Evolutionary conservation across 1,140 invertebrate genomes (phyloP), one percentile per base, ranked within the genome.

Genomic region (Bombus turneri): DNA sequence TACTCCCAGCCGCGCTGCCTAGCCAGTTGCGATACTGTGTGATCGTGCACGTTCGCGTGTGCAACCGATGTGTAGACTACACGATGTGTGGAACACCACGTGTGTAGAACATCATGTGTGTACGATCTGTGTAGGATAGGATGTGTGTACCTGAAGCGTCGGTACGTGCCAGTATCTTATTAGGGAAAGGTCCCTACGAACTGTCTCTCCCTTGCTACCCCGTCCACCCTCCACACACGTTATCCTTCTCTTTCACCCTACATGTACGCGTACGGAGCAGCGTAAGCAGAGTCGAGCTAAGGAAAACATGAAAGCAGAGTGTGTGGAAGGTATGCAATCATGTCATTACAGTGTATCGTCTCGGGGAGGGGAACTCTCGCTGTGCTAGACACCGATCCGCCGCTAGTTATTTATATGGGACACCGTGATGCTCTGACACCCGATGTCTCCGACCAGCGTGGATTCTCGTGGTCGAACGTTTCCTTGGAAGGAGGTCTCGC

Each of bases 261-360:
- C 41, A 25, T 4, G 25, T 47, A 57, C 28, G 13, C 41, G 69
- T 41, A 71, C 18, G 1, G 73, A 69, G 43, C 79, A 77, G 79
- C 72, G 75, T 31, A 69, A 39, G 75, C 47, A 43, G 66, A n/a
- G 68, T 66, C n/a, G 66, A 13, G 73, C 41, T 74, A 37, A 84
- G 73, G 80, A 84, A 85, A 85, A 85, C 83, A 81, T 81, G 78
- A 62, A 81, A 74, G 59, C 81, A 86, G 85, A 78, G 76, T 86
- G 88, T 87, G 88, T 85, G 88, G 84, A 89, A 85, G 88, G 88
- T 89, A 90, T 91, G 91, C 89, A 91, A 91, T 91, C 91, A 86
- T 89, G 89, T 88, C 88, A 91, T 90, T 91, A 90, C 79, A 77
- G 59, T 82, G 68, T 71, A 62, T 77, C 59, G 84, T 83, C 71